phyloP scores from a whole-genome alignment of 2,113 vertebrate species.

The Poicephalus meyeri region DNA sequence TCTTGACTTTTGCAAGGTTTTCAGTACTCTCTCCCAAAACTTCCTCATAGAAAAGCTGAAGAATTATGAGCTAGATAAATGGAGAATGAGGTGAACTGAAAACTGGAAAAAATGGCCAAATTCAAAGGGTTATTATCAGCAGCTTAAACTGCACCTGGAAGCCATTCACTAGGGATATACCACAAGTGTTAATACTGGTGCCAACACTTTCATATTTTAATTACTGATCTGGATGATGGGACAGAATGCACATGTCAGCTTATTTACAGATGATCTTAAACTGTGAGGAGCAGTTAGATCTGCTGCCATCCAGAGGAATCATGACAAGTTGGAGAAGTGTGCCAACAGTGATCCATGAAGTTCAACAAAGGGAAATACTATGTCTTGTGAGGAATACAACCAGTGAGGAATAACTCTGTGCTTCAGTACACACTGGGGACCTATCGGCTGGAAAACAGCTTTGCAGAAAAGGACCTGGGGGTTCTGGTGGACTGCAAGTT shows the following conservation, averaged over 20 bases:
- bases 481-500: neutral
- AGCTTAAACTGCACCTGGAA: neutral
- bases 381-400: neutral
- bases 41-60: neutral
- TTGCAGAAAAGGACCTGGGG: neutral
- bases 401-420: neutral
- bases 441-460: neutral
- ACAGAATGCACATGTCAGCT: neutral
- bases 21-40: neutral
- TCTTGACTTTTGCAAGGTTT: neutral
- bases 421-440: neutral
- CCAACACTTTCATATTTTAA: neutral
- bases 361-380: neutral
- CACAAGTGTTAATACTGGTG: rapidly evolving
- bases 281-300: neutral
- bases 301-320: neutral
- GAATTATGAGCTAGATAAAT: neutral
- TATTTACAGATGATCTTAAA: neutral
- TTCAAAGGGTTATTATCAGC: neutral
- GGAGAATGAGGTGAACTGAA: neutral
- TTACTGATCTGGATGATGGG: neutral
- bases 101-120: neutral
- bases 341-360: neutral
- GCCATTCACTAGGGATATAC: neutral
- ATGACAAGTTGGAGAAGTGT: neutral